A percentile compares a stretch with the other conserved stretches of the same genome.
Conservation (phyloP, 2,113 vertebrate genomes). For the Pelecanoides urinatrix region DNA sequence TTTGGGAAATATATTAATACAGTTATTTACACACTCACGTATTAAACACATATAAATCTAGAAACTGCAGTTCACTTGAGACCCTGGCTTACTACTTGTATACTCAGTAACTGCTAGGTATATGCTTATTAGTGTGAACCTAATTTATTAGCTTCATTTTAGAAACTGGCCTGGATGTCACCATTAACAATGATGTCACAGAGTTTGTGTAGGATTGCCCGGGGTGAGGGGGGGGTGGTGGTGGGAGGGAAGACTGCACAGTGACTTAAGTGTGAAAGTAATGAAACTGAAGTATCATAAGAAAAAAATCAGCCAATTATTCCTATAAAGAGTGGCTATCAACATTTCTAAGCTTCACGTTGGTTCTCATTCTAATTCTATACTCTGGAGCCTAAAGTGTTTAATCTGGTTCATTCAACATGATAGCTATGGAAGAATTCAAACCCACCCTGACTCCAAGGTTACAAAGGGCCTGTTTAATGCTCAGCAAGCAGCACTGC, state of each 20-base stretch:
- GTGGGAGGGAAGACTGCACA: neutral
- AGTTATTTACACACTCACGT: neutral
- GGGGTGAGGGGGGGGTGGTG: fast-evolving
- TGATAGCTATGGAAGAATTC: neutral
- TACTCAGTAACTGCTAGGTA: neutral
- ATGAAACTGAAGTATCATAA: neutral
- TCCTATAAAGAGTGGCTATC: neutral
- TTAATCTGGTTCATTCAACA: neutral
- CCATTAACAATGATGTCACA: neutral
- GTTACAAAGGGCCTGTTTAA: neutral
- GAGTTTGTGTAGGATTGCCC: neutral
- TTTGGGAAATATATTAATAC: neutral
- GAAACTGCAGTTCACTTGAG: neutral
- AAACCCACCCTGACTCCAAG: neutral
- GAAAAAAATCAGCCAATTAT: neutral
- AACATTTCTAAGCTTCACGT: neutral
- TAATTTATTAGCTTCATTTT: neutral
- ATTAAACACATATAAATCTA: neutral
- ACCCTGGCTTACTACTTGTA: neutral
- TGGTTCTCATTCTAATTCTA: neutral
- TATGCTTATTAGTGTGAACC: neutral
- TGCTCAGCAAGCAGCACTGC: neutral
- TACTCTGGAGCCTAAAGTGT: neutral
- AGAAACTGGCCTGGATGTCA: neutral
- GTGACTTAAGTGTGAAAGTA: neutral